Percentiles rank a stretch among this genome's conserved stretches.
Evolutionary conservation across 2,113 vertebrate genomes (phyloP).

Genomic region (Ahaetulla prasina): DNA sequence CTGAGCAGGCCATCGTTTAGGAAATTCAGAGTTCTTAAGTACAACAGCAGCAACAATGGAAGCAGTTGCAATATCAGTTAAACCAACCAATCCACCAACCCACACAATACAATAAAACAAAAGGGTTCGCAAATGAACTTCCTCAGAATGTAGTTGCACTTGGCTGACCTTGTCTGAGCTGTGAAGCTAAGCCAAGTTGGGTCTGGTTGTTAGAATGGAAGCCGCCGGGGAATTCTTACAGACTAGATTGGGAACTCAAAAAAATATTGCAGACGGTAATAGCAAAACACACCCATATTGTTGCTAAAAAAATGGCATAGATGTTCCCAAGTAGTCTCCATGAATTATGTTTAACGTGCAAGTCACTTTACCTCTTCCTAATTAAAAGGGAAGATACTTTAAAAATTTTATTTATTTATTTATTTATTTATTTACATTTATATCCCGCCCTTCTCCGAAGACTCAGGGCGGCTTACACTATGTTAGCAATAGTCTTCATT

Average conservation of each 20-base stretch:
- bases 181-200: neutral
- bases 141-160: neutral
- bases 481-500: too few species aligned
- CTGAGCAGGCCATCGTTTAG: neutral
- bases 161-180: neutral
- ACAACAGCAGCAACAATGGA: neutral
- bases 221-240: neutral
- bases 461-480: too few species aligned
- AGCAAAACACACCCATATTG: neutral
- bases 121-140: neutral
- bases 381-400: neutral
- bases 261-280: neutral
- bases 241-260: neutral
- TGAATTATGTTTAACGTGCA: neutral
- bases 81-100: neutral
- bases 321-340: neutral
- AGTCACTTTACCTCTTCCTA: neutral
- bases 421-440: too few species aligned
- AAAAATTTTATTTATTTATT: too few species aligned
- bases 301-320: neutral
- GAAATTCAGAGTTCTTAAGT: neutral
- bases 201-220: neutral
- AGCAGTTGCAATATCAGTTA: neutral
- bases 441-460: too few species aligned
- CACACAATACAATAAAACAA: neutral